These are phyloP conservation scores for Boloria euphrosyne DNA, from an alignment of 2,888 invertebrate species.

Conservation along the genomic window DNA sequence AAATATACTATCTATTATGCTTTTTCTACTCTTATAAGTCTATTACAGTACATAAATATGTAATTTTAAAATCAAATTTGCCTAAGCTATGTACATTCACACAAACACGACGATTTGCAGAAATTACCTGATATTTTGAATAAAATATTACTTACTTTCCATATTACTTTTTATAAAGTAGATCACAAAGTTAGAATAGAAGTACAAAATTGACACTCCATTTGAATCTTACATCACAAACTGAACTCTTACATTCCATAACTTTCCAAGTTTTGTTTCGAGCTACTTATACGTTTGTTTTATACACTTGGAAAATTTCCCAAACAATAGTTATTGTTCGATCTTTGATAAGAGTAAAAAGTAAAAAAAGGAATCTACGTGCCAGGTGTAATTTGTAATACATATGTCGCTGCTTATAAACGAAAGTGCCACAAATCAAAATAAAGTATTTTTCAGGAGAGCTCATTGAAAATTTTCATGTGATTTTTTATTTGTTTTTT, in stretches of 20 bases:
- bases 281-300: constrained; percentile 52
- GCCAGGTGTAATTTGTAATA: constrained; percentile 25
- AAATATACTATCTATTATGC: no score
- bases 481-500: no score
- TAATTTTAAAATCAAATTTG: no score
- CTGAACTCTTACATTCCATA: constrained; percentile 36
- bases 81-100: no score
- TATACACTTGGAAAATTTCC: constrained; percentile 60
- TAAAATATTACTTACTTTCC: constrained; percentile 24
- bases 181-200: neutral
- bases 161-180: constrained; percentile 4
- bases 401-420: neutral
- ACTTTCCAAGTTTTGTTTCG: constrained; percentile 42
- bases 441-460: no score
- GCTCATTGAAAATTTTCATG: no score
- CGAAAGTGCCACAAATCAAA: no score
- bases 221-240: constrained; percentile 31
- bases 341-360: constrained; percentile 55
- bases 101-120: no score
- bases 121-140: no score
- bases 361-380: constrained; percentile 7
- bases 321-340: constrained; percentile 73
- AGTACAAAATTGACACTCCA: constrained; percentile 5
- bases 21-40: no score
- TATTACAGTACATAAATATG: no score